Base-by-base conservation (phyloP, 2,113 vertebrate genomes). In the Fulica atra region DNA sequence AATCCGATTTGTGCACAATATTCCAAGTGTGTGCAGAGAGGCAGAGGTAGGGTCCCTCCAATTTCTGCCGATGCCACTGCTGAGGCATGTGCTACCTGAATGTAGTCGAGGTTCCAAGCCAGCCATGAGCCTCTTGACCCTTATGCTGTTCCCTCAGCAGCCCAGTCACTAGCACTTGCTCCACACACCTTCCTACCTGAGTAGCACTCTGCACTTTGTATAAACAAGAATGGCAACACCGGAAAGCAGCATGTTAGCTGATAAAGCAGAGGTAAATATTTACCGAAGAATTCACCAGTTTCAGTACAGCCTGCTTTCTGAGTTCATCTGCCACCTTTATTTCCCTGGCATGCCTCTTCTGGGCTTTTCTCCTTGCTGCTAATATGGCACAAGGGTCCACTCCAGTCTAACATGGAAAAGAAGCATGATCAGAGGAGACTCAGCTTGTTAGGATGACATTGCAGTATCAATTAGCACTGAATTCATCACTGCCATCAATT, bases 321-420 rank as follows among this genome's bases (percentile, higher is more conserved):
- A 86, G 65, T 12, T 97, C 53, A 6, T 95, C 90, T 56, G 86
- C 90, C 6, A 94, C 95, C 28, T 96, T 97, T n/a, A 87, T 66
- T 89, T 98, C 98, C 97, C 91, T 98, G 23, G 93, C 96, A 5
- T 97, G 97, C 42, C 98, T 98, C 96, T 96, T 98, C 97, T 91
- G 95, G 26, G 94, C 96, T 85, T 98, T 98, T 89, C 97, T 98
- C 71, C 95, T 97, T 1, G 96, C 97, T 46, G 98, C 96, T 93
- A 98, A 97, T 54, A 99, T 72, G 61, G 92, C 56, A 29, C 97
- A 93, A 8, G 99, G 99, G 97, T 99, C 97, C 10, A 99, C 97
- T 33, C 99, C 98, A 2, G 99, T 99, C 99, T 99, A 96, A 53
- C 89, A 72, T 1, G 24, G 64, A 86, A 91, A 92, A 26, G 89